These are phyloP conservation scores for Lasioglossum figueresi DNA, from an alignment of 2,888 invertebrate species.

Conservation along the genomic window DNA sequence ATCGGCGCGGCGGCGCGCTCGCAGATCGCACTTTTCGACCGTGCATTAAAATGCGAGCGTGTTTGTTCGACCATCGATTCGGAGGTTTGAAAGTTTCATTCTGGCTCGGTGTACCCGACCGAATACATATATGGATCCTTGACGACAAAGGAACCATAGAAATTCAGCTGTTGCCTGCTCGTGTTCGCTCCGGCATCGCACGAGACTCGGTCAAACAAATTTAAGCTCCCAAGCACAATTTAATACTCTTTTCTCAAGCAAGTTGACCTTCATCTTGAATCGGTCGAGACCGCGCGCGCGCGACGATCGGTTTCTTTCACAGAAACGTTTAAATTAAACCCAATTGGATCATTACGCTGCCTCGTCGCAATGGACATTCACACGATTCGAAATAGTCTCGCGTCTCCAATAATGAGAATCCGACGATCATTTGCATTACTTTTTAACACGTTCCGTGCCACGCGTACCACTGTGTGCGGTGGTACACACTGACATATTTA, in stretches of 20 bases:
- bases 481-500: too few species aligned
- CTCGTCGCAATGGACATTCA: constrained; percentile 56
- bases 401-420: background rate
- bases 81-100: background rate
- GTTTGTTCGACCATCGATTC: background rate
- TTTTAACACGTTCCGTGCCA: too few species aligned
- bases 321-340: constrained; percentile 61
- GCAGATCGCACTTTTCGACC: constrained; percentile 10
- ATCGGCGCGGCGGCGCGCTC: background rate
- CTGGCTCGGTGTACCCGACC: background rate
- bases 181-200: background rate
- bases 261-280: constrained; percentile 37
- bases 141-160: background rate
- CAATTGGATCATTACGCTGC: constrained; percentile 68
- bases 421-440: background rate
- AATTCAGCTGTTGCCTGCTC: background rate
- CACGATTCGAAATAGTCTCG: constrained; percentile 41
- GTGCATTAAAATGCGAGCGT: background rate
- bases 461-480: too few species aligned
- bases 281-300: constrained; percentile 36
- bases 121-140: background rate
- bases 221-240: constrained; percentile 15
- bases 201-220: constrained; percentile 16
- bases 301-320: constrained; percentile 52
- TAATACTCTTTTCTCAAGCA: constrained; percentile 30